Evolutionary conservation across 2,888 invertebrate species (phyloP), one percentile per base, ranked within the genome.

Genomic region (Tiphia femorata): DNA sequence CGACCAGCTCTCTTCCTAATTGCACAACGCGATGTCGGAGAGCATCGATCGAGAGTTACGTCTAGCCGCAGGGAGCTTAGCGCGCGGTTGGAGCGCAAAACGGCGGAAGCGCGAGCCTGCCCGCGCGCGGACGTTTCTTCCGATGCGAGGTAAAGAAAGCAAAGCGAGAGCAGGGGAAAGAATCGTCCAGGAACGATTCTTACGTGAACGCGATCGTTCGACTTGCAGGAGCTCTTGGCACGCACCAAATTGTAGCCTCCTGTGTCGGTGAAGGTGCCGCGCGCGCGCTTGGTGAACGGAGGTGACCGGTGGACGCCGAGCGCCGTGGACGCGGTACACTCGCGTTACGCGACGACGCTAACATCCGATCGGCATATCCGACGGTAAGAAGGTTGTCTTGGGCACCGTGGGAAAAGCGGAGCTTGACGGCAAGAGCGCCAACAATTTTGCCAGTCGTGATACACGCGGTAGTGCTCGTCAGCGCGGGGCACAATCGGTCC

Each of bases 391-490:
- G 44, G 41, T 27, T 42, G 25, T 10, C 38, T n/a, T n/a, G n/a
- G 27, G 33, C 41, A 33, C 72, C 67, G 67, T 75, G 75, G 68
- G 73, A 75, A 75, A 62, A 70, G 33, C 12, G 25, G 50, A 56
- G 62, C 63, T 64, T 67, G 55, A 61, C 40, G 54, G 35, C 49
- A 33, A 33, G 33, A 33, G 33, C n/a, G 49, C 23, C 41, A 44
- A 50, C 56, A 55, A 38, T 42, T 56, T 58, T 44, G 58, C 49
- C n/a, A n/a, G n/a, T n/a, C n/a, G n/a, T n/a, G n/a, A n/a, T n/a
- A n/a, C n/a, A 42, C 51, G 41, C 35, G 14, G 48, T 33, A 42
- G 67, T 57, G n/a, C n/a, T n/a, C n/a, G n/a, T n/a, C n/a, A n/a
- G n/a, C n/a, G n/a, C n/a, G n/a, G n/a, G 49, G 49, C 40, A 67